Evolutionary conservation across 2,113 vertebrate species (phyloP), one percentile per base, ranked within the genome.

Genomic region (Salvator merianae): DNA sequence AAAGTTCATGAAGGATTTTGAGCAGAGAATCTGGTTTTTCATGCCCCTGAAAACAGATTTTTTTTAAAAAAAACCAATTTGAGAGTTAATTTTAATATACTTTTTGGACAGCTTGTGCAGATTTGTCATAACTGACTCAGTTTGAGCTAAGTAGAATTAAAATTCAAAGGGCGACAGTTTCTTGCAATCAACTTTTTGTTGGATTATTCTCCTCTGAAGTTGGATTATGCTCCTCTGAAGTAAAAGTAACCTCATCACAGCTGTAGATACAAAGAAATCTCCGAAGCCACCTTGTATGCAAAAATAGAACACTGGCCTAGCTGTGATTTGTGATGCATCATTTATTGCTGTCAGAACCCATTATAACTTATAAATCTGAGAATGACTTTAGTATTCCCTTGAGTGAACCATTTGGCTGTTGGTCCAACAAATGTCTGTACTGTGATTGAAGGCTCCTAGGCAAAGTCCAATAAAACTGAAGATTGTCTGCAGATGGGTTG

Each of bases 271-370:
- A 53, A 77, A 81, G 83, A 85, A 94, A 43, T 75, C 69, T 2
- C 2, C 18, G 38, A 86, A 34, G 34, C 36, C 12, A 38, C 84
- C 36, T 38, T 78, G 59, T 83, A 62, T 81, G 88, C 85, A 90
- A 90, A 91, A 92, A 78, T 62, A 30, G 0, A 18, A 68, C 55
- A 87, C 63, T 34, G 87, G 47, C 75, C 74, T 53, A 82, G 72
- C 26, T 5, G 55, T 79, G 82, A 90, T 89, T 92, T 91, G 76
- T 79, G 79, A 82, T 89, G 85, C 88, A 89, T 91, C 72, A 55
- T 90, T 92, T 91, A 91, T n/a, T 86, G 77, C 86, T 92, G 90
- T 92, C 89, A 90, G 79, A 90, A 81, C 74, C 88, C 71, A 82
- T 91, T 93, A 89, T 92, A 89, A 63, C 86, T 1, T 0, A 53